Evolutionary conservation across 2,113 vertebrate genomes (phyloP).

Genomic region (Laticauda laticaudata): DNA sequence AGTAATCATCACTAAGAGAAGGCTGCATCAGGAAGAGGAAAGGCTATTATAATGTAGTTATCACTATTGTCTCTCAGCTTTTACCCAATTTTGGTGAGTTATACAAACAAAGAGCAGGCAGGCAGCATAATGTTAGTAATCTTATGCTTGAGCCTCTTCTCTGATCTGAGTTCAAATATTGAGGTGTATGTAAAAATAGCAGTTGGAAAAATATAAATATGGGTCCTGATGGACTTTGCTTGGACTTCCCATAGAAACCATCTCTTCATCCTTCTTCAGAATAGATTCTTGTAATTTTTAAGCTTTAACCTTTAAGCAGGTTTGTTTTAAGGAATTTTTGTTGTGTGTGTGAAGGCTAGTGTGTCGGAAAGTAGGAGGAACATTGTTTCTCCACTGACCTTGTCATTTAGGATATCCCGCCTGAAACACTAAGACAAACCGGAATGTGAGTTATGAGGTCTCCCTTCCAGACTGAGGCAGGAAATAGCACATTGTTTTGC

Average conservation of each 20-base stretch:
- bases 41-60: background rate
- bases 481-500: slow-evolving; percentile 69
- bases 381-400: slow-evolving; percentile 33
- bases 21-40: background rate
- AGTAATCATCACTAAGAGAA: background rate
- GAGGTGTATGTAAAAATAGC: background rate
- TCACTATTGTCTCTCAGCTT: background rate
- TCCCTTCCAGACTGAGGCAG: slow-evolving; percentile 54
- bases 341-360: background rate
- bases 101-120: background rate
- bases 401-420: slow-evolving; percentile 34
- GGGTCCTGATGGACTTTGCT: background rate
- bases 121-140: background rate
- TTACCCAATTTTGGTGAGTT: background rate
- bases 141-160: background rate
- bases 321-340: background rate
- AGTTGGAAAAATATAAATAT: background rate
- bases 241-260: background rate
- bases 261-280: background rate
- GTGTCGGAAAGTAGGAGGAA: background rate
- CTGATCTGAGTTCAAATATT: background rate
- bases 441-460: slow-evolving; percentile 49
- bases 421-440: slow-evolving; percentile 15
- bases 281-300: background rate
- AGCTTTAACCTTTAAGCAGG: background rate